Percentiles rank a stretch among this genome's conserved stretches.
Conservation (phyloP, 2,113 vertebrate genomes). For the Rhinolophus ferrumequinum region DNA sequence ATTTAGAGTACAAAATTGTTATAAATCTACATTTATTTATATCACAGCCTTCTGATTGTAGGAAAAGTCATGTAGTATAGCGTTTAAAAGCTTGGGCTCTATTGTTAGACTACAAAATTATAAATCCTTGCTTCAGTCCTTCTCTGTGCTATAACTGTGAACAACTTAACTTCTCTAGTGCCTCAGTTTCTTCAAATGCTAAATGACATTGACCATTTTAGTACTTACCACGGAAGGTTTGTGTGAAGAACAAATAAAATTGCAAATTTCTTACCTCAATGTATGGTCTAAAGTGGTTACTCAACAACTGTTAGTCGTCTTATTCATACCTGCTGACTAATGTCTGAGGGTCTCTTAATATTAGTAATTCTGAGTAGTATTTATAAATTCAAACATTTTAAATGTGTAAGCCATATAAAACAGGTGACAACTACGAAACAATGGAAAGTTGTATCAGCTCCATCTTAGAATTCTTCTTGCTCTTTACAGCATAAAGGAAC, state of each 20-base stretch:
- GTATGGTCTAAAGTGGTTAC: not conserved
- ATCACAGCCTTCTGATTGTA: not conserved
- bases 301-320: not conserved
- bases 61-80: not conserved
- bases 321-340: not conserved
- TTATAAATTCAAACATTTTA: slow-evolving; percentile 6
- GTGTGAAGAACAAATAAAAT: not conserved
- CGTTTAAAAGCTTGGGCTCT: not conserved
- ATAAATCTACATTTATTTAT: not conserved
- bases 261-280: not conserved
- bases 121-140: not conserved
- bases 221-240: not conserved
- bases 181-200: not conserved
- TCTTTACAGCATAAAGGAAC: slow-evolving; percentile 45
- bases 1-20: not conserved
- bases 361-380: slow-evolving; percentile 6
- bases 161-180: not conserved
- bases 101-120: not conserved
- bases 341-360: not conserved
- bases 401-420: not conserved
- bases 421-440: not conserved
- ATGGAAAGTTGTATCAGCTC: not conserved
- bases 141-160: not conserved
- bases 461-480: not conserved
- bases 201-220: not conserved